These are phyloP conservation scores for Plebejus anna DNA, from an alignment of 2,888 invertebrate species.

Conservation along the genomic window DNA sequence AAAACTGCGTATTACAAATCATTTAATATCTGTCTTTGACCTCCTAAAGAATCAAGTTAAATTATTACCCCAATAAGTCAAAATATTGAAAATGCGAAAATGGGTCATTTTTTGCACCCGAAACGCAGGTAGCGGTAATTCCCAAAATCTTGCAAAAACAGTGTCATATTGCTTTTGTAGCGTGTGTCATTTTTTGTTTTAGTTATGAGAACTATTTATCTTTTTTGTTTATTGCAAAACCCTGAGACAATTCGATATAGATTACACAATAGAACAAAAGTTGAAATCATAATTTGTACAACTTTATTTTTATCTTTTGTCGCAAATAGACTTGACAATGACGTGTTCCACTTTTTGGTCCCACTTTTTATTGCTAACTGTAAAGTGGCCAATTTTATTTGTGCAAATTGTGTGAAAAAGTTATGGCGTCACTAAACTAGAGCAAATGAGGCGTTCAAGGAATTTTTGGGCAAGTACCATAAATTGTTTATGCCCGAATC, in stretches of 20 bases:
- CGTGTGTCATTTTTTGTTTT: slow-evolving; percentile 58
- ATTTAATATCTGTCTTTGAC: neutral
- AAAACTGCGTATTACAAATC: neutral
- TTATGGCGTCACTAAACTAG: neutral
- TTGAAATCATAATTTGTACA: slow-evolving; percentile 10
- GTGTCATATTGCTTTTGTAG: slow-evolving; percentile 59
- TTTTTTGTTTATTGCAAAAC: slow-evolving; percentile 7
- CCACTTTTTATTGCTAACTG: slow-evolving; percentile 24
- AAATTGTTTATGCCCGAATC: slow-evolving; percentile 18
- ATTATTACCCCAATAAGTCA: neutral
- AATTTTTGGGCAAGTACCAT: slow-evolving; percentile 1
- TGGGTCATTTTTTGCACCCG: slow-evolving; percentile 24
- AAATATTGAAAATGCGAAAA: neutral
- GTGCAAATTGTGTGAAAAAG: slow-evolving; percentile 26
- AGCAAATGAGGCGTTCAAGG: slow-evolving; percentile 15
- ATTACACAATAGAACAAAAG: slow-evolving; percentile 19
- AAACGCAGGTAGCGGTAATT: slow-evolving; percentile 37
- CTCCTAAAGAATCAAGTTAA: neutral
- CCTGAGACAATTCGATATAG: slow-evolving; percentile 15
- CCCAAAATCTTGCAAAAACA: slow-evolving; percentile 49
- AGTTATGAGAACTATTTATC: slow-evolving; percentile 30
- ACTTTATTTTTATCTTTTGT: slow-evolving; percentile 3
- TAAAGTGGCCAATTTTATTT: slow-evolving; percentile 12
- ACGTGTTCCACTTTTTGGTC: slow-evolving; percentile 7
- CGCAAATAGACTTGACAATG: slow-evolving; percentile 12